Base-by-base conservation (phyloP, 2,113 vertebrate genomes). In the Podarcis cretensis region DNA sequence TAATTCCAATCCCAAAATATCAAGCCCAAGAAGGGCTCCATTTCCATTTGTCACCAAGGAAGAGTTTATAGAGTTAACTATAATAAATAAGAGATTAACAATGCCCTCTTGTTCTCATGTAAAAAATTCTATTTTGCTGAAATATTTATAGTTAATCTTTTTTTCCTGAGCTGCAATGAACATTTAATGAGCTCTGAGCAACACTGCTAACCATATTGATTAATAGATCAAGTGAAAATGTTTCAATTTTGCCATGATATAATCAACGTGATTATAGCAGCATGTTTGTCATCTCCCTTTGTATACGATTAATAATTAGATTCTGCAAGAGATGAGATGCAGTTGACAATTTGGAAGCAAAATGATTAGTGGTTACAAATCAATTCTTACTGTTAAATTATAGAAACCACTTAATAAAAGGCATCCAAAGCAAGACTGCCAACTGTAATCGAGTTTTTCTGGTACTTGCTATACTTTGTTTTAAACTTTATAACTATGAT, bases 121-220 rank as follows among this genome's bases (percentile, higher is more conserved):
- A 86, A 83, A 92, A 90, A 27, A 14, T 37, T 87, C 35, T 1
- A 84, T 89, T 95, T 91, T 59, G 43, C 83, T 94, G 88, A 95
- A 96, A 95, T 94, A 94, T 94, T 96, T 91, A 94, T 95, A 63
- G 35, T 87, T 93, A 89, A 87, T 95, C 65, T 93, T 87, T 87
- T 93, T 87, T 87, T 57, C 16, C 83, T 87, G 63, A 95, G 94
- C 81, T 93, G 71, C 83, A 94, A 94, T 93, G 85, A 93, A 95
- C 95, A 84, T 93, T 94, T 96, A 93, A 94, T 96, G 79, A 91
- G 73, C 43, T 93, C 95, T 93, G 75, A 93, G 90, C 88, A 93
- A 68, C 86, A 2, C 1, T 86, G 82, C 80, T 92, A 95, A 90
- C 77, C 2, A 1, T 89, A 92, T 89, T 94, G 81, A 95, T 95